Conservation (phyloP, 2,113 vertebrate species). For the Mirounga angustirostris region DNA sequence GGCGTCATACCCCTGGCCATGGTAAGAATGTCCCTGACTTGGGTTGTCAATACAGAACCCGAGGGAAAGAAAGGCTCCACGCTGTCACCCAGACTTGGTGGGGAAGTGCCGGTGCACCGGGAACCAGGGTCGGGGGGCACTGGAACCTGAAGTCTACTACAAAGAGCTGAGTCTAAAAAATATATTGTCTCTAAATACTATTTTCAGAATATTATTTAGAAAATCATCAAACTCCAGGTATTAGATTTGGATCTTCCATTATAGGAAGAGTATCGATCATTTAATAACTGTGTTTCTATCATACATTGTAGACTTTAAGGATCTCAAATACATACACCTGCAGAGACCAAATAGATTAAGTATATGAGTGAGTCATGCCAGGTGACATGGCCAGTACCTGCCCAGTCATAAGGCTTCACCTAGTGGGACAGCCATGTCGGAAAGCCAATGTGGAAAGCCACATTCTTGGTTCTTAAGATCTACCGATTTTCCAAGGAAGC, state of each 20-base stretch:
- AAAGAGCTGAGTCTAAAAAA: accelerated
- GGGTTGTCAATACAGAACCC: accelerated
- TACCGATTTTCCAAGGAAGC: background rate
- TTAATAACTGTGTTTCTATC: background rate
- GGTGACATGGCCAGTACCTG: accelerated
- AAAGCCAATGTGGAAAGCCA: background rate
- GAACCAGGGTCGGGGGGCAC: accelerated
- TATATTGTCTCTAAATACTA: background rate
- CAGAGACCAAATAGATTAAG: background rate
- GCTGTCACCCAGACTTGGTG: accelerated
- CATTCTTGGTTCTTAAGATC: background rate
- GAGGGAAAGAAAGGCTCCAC: accelerated
- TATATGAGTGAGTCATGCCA: accelerated
- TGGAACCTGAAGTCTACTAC: accelerated
- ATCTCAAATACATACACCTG: background rate
- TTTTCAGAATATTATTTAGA: background rate
- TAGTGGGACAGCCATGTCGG: background rate
- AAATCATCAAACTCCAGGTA: background rate
- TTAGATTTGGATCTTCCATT: background rate
- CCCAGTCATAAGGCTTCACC: too few relatives aligned
- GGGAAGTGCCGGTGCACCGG: background rate
- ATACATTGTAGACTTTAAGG: accelerated
- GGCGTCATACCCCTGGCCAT: conserved; percentile 94
- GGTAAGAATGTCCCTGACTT: conserved; percentile 87
- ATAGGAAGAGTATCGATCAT: accelerated